Conservation (phyloP, 2,888 invertebrate genomes). For the Bellardia pandia region DNA sequence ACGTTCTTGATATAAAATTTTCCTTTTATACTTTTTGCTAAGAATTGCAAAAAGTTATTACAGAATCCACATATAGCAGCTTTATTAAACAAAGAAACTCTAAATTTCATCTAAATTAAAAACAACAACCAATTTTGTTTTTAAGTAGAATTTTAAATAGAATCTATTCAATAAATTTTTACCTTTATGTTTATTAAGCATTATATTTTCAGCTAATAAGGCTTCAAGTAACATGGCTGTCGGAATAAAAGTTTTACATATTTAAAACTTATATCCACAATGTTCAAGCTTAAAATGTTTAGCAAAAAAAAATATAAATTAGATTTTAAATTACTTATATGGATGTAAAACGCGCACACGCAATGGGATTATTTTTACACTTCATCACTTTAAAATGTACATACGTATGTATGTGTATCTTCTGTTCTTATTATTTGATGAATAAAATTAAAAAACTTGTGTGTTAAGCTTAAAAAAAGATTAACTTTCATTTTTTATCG, state of each 20-base stretch:
- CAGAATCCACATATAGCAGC: neutral
- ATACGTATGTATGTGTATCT: too few relatives aligned
- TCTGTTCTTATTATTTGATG: neutral
- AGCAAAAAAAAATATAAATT: neutral
- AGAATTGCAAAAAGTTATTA: neutral
- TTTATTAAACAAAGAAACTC: neutral
- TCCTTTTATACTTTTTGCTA: neutral
- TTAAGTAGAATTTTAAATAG: too few relatives aligned
- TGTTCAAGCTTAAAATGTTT: neutral
- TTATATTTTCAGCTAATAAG: neutral
- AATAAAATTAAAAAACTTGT: slow-evolving; percentile 39
- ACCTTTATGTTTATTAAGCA: neutral
- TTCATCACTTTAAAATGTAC: slow-evolving; percentile 21
- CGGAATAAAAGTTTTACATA: neutral
- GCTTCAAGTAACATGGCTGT: neutral
- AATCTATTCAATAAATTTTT: neutral
- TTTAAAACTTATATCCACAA: neutral
- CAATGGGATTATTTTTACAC: neutral
- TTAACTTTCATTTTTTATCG: slow-evolving; percentile 49
- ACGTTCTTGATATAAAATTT: neutral
- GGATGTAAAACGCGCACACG: neutral
- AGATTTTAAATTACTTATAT: neutral
- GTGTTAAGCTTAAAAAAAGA: slow-evolving; percentile 45
- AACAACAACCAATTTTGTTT: neutral
- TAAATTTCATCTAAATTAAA: neutral